These are phyloP conservation scores for Dendrolimus pini DNA, from an alignment of 2,888 invertebrate species.

Conservation along the genomic window DNA sequence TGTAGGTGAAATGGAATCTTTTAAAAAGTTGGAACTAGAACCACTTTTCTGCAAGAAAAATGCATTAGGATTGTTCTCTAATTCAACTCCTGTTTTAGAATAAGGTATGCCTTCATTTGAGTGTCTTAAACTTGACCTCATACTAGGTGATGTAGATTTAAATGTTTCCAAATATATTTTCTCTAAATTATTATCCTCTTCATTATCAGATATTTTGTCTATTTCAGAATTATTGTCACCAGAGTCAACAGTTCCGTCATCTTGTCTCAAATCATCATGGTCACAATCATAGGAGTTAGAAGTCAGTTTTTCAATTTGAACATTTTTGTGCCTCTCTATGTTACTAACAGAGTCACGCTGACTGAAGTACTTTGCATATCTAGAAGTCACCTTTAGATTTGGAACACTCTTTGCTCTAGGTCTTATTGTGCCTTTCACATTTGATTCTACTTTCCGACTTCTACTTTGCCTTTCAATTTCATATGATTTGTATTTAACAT, in stretches of 20 bases:
- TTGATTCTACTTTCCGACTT: conserved; percentile 30
- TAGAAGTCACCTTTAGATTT: conserved; percentile 63
- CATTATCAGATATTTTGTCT: conserved; percentile 27
- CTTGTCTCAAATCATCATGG: conserved; percentile 15
- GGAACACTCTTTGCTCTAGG: conserved; percentile 70
- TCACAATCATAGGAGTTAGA: conserved; percentile 20
- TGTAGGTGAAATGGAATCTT: conserved; percentile 33
- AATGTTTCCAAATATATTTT: conserved; percentile 58
- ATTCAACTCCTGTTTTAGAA: conserved; percentile 15
- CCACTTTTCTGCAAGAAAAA: conserved; percentile 47
- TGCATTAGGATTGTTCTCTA: conserved; percentile 23
- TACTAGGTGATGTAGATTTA: conserved; percentile 39
- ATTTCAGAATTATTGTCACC: conserved; percentile 25
- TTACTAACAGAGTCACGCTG: conserved; percentile 58
- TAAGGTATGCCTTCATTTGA: conserved; percentile 15
- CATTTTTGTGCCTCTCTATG: conserved; percentile 30
- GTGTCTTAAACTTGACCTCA: conserved; percentile 29
- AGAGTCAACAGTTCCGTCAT: conserved; percentile 21
- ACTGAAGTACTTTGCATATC: conserved; percentile 71
- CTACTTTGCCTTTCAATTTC: conserved; percentile 61
- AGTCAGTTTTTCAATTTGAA: conserved; percentile 22
- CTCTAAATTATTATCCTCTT: conserved; percentile 54
- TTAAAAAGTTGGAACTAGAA: conserved; percentile 23
- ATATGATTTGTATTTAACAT: conserved; percentile 58
- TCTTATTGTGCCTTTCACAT: conserved; percentile 26